Percentiles rank a stretch among this genome's conserved stretches.
These are phyloP conservation scores for Catostomus latipinnis DNA, from an alignment of 2,797 vertebrate species.

Conservation along the genomic window DNA sequence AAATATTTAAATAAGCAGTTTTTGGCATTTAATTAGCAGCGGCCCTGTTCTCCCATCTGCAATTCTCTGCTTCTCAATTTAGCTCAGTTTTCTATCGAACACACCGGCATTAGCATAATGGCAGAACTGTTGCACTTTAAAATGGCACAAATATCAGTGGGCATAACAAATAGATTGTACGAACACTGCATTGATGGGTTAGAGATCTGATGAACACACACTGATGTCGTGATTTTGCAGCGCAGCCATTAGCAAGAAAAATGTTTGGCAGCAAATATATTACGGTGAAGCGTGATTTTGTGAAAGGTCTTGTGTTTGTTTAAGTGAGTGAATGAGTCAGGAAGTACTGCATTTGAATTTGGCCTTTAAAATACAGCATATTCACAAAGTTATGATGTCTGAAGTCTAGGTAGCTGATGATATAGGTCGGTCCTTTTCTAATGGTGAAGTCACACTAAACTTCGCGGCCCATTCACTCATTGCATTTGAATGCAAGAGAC, in stretches of 20 bases:
- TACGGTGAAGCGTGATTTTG: constrained; percentile 25
- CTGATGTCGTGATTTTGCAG: constrained; percentile 32
- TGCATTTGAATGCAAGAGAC: no score
- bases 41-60: constrained; percentile 61
- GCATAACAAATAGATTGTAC: constrained; percentile 38
- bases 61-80: constrained; percentile 60
- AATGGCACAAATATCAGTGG: constrained; percentile 55
- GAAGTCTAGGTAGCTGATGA: background rate
- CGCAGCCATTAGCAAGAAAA: constrained; percentile 44
- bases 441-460: no score
- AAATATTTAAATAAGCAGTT: constrained; percentile 67
- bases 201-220: constrained; percentile 46
- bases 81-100: constrained; percentile 54
- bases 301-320: constrained; percentile 16
- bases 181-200: constrained; percentile 32
- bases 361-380: constrained; percentile 5
- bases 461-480: no score
- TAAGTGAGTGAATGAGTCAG: constrained; percentile 5
- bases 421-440: background rate
- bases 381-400: constrained; percentile 1
- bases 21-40: constrained; percentile 64
- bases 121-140: constrained; percentile 59
- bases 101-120: constrained; percentile 60
- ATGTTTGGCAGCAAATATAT: constrained; percentile 32
- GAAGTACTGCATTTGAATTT: constrained; percentile 31